Conservation (phyloP, 2,113 vertebrate species). For the Paramormyrops kingsleyae region DNA sequence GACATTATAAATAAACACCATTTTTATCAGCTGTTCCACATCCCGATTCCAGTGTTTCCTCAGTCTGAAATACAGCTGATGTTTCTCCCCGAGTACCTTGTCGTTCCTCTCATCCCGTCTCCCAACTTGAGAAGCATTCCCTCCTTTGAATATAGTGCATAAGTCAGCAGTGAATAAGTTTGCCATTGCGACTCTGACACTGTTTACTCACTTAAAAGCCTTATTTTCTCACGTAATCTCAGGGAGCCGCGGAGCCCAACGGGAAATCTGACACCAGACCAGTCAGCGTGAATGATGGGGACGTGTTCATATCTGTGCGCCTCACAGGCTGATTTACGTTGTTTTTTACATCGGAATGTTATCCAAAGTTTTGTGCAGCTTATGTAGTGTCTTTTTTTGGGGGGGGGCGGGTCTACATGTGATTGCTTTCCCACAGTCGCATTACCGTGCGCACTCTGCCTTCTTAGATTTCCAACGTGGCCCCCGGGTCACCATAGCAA, state of each 20-base stretch:
- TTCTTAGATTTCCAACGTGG: background rate
- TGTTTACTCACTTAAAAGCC: conserved; percentile 8
- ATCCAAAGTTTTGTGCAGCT: background rate
- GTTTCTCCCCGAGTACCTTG: background rate
- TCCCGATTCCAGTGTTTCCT: background rate
- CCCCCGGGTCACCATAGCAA: background rate
- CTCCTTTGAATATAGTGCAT: background rate
- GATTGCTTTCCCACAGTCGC: background rate
- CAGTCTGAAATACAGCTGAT: background rate
- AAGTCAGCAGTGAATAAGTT: background rate
- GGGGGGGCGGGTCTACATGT: background rate
- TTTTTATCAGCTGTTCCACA: background rate
- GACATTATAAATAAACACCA: background rate
- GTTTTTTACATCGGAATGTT: background rate
- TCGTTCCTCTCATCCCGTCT: background rate
- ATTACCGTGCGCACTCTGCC: background rate
- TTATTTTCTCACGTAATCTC: background rate
- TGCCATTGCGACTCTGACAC: background rate
- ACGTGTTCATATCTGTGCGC: too few relatives aligned
- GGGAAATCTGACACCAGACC: background rate
- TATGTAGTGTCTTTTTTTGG: background rate
- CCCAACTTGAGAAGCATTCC: background rate
- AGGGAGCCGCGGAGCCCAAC: background rate
- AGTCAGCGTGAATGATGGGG: background rate
- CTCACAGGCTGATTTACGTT: background rate